Evolutionary conservation across 1,140 invertebrate genomes (phyloP).

Genomic region (Drosophila fuyamai): DNA sequence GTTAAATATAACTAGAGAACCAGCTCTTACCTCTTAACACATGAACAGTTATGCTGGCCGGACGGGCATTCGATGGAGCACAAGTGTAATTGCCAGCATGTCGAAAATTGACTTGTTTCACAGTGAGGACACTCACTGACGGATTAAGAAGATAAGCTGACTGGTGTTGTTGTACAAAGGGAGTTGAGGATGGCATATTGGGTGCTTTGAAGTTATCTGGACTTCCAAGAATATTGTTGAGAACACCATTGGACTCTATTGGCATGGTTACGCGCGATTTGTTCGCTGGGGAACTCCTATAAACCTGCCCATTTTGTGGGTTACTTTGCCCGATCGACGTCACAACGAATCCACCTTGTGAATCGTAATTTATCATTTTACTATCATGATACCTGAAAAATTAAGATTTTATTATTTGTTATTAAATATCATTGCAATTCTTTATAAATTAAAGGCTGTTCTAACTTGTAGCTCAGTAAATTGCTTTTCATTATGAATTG

Average conservation of each 20-base stretch:
- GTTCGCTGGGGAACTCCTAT: conserved; percentile 23
- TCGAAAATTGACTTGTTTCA: conserved; percentile 79
- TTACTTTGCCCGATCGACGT: conserved; percentile 55
- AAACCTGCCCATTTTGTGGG: conserved; percentile 36
- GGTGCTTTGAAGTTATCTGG: conserved; percentile 22
- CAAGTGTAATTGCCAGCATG: conserved; percentile 89
- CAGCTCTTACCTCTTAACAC: conserved; percentile 85
- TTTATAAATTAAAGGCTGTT: too few species aligned
- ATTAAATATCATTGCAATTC: too few species aligned
- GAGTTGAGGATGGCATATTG: conserved; percentile 34
- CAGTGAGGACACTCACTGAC: conserved; percentile 78
- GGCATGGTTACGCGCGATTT: conserved; percentile 32
- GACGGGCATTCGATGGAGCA: conserved; percentile 88
- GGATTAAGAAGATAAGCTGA: conserved; percentile 74
- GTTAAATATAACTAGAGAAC: too few species aligned
- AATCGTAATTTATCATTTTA: conserved; percentile 91
- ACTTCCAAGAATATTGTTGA: conserved; percentile 11
- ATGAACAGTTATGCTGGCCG: conserved; percentile 89
- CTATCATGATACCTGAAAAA: conserved; percentile 88
- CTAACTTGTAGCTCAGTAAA: too few species aligned
- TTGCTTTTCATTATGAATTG: too few species aligned
- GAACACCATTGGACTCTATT: conserved; percentile 25
- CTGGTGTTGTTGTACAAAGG: conserved; percentile 69
- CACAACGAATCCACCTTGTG: conserved; percentile 85
- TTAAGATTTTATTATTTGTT: not conserved